These are phyloP conservation scores for Globicephala melas DNA, from an alignment of 2,113 vertebrate species.

Conservation along the genomic window DNA sequence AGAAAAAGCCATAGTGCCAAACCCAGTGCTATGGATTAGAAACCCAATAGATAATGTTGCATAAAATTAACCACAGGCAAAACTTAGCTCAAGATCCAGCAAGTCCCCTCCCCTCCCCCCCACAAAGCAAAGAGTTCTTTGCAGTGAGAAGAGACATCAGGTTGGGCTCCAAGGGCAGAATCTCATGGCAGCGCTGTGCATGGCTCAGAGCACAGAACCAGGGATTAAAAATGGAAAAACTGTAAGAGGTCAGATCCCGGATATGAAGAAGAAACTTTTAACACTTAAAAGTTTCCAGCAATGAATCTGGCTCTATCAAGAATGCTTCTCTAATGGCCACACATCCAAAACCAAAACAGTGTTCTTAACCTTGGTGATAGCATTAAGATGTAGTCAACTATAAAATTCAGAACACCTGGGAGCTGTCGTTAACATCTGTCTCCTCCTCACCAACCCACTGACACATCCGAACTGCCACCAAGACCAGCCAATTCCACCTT, in stretches of 20 bases:
- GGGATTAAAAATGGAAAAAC: not conserved
- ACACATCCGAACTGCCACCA: not conserved
- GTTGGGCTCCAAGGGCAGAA: not conserved
- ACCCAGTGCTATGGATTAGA: not conserved
- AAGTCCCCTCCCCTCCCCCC: not conserved
- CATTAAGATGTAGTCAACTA: not conserved
- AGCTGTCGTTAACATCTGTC: not conserved
- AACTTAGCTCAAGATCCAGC: not conserved
- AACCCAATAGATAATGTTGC: not conserved
- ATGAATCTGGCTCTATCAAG: not conserved
- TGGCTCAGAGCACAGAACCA: not conserved
- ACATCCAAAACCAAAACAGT: not conserved
- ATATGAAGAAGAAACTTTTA: not conserved
- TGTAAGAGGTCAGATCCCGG: not conserved
- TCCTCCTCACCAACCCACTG: not conserved
- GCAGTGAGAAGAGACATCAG: not conserved
- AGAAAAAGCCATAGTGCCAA: not conserved
- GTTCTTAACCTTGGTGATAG: not conserved
- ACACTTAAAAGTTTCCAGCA: not conserved
- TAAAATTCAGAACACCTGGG: not conserved
- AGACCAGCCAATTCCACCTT: not conserved
- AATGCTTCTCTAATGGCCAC: not conserved
- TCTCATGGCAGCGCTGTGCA: not conserved
- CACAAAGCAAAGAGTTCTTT: not conserved
- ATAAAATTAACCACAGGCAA: not conserved